Base-by-base conservation (phyloP, 2,113 vertebrate genomes). In the Podiceps cristatus region DNA sequence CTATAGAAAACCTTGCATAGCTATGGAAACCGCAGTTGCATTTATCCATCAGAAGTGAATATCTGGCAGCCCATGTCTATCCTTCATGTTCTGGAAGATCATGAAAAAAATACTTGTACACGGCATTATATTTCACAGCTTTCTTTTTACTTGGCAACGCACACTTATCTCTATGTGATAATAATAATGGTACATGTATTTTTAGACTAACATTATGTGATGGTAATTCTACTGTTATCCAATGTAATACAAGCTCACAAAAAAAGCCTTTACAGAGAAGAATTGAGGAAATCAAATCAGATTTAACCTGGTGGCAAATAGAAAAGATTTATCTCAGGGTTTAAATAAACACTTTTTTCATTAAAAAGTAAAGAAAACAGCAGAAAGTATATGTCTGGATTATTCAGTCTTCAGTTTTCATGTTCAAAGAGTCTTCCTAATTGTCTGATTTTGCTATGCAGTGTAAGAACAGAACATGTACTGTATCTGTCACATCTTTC, bases 121-220 rank as follows among this genome's bases (percentile, higher is more conserved):
- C 5, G 66, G 71, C 91, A 93, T 90, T 96, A 68, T 72, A 94
- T 94, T 93, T 96, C 94, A 91, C 89, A 96, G 91, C 91, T 96
- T 96, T 94, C 96, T 95, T 93, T 93, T 86, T 72, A 93, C 95
- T 96, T 95, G 96, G 94, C 89, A 96, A 93, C 5, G 4, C 73
- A 94, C 86, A 85, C 69, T 96, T 92, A 93, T 89, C 69, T 87
- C 86, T 91, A 93, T 96, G 96, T 96, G 86, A 97, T 97, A 95
- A 97, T 95, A 96, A 95, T 95, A 95, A 96, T 58, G 86, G 96
- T 87, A 93, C 94, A 88, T 73, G 73, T 97, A 97, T 97, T 97
- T 97, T 97, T 97, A 97, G 96, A 96, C 87, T 87, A 96, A 94
- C 89, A 90, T 94, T 96, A 94, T 96, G 94, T 85, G 93, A 88